Evolutionary conservation across 2,797 vertebrate species (phyloP).

Genomic region (Eleutherodactylus coqui): DNA sequence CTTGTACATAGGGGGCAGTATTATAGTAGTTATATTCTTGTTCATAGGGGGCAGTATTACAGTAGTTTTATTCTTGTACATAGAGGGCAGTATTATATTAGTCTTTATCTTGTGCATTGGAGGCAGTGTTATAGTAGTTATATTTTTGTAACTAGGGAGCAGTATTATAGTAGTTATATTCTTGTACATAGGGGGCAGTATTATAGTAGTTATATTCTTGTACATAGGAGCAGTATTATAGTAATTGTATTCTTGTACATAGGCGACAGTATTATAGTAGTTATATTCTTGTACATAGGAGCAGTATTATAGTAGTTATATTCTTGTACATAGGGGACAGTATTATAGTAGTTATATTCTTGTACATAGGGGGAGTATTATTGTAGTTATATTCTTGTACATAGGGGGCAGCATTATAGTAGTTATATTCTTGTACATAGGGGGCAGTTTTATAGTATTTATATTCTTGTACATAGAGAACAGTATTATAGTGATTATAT

Average conservation of each 20-base stretch:
- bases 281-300: slow-evolving; percentile 4
- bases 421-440: slow-evolving; percentile 2
- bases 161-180: neutral
- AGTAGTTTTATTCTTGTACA: neutral
- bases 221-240: neutral
- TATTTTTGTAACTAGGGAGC: neutral
- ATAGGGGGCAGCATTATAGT: neutral
- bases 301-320: neutral
- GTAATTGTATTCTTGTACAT: neutral
- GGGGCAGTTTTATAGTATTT: neutral
- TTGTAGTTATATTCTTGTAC: neutral
- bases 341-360: slow-evolving; percentile 9
- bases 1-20: too few relatives aligned
- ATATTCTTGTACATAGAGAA: neutral
- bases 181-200: neutral
- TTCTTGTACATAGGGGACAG: neutral
- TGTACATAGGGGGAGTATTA: slow-evolving; percentile 4
- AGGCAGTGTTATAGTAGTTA: neutral
- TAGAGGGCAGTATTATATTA: neutral
- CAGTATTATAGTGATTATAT: too few relatives aligned
- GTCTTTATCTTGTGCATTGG: neutral
- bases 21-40: neutral
- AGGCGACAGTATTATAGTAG: neutral
- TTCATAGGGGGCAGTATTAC: neutral
- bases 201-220: neutral